Evolutionary conservation across 2,797 vertebrate genomes (phyloP).

Genomic region (Melanotaenia nigrans): DNA sequence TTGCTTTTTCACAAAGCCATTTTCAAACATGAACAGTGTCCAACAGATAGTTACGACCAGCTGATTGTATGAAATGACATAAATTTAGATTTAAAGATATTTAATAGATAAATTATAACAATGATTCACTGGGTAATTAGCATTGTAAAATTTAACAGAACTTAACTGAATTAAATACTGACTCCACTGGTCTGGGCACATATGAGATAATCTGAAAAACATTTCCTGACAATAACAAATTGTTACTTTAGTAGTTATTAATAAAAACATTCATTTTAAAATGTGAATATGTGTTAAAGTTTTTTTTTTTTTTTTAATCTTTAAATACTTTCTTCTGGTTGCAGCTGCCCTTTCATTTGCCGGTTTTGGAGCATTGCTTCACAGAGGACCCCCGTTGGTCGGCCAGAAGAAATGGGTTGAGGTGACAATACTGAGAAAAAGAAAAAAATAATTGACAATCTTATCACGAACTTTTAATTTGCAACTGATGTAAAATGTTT

Average conservation of each 20-base stretch:
- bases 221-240: not conserved
- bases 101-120: not conserved
- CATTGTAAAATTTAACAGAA: not conserved
- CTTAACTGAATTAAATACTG: not conserved
- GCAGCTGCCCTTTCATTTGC: constrained; percentile 35
- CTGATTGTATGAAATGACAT: not conserved
- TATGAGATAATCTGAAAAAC: not conserved
- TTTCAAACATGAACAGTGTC: not conserved
- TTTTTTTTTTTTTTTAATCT: not conserved
- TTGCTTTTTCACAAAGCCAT: not conserved
- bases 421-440: constrained; percentile 71
- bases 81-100: no score
- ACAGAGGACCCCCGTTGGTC: constrained; percentile 71
- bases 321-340: not conserved
- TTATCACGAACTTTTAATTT: not conserved
- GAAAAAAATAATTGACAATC: not conserved
- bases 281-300: no score
- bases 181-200: not conserved
- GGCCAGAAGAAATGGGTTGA: constrained; percentile 79
- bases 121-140: not conserved
- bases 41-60: not conserved
- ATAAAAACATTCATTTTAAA: not conserved
- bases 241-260: not conserved
- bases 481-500: not conserved
- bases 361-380: constrained; percentile 73